Percentiles rank a stretch among this genome's conserved stretches.
Evolutionary conservation across 2,888 invertebrate genomes (phyloP).

Genomic region (Melinaea marsaeus): DNA sequence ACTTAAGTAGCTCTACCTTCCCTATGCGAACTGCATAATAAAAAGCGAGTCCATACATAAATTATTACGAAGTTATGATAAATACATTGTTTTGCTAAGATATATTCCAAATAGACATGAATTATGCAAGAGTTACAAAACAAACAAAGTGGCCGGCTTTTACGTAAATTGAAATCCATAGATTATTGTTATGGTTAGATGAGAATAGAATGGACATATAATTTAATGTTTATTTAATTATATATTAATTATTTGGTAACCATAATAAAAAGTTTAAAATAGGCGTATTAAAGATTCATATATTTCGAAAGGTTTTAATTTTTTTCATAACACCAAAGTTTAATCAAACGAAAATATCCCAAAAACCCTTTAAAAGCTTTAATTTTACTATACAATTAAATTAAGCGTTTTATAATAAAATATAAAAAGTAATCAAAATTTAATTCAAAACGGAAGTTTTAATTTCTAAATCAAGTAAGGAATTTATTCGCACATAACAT

Average conservation of each 20-base stretch:
- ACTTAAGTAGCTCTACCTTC: constrained; percentile 14
- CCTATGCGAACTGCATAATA: constrained; percentile 23
- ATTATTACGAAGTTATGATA: constrained; percentile 30
- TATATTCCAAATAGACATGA: constrained; percentile 30
- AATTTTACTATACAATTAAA: too few species aligned
- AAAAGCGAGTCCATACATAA: constrained; percentile 23
- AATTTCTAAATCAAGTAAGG: too few species aligned
- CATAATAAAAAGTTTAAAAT: too few species aligned
- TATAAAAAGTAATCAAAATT: too few species aligned
- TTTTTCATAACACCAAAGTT: too few species aligned
- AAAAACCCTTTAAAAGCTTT: too few species aligned
- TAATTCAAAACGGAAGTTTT: too few species aligned
- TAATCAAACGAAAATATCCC: too few species aligned
- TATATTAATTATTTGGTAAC: constrained; percentile 16
- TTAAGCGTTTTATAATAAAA: too few species aligned
- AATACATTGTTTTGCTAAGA: constrained; percentile 42
- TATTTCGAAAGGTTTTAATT: too few species aligned
- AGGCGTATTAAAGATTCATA: too few species aligned
- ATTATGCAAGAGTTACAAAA: constrained; percentile 33
- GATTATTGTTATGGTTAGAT: constrained; percentile 33
- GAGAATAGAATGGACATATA: not conserved
- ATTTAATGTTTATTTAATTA: not conserved
- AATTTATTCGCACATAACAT: too few species aligned
- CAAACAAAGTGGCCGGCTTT: constrained; percentile 48
- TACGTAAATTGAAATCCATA: constrained; percentile 57